Conservation (phyloP, 2,797 vertebrate genomes). For the Simalia tracyae region DNA sequence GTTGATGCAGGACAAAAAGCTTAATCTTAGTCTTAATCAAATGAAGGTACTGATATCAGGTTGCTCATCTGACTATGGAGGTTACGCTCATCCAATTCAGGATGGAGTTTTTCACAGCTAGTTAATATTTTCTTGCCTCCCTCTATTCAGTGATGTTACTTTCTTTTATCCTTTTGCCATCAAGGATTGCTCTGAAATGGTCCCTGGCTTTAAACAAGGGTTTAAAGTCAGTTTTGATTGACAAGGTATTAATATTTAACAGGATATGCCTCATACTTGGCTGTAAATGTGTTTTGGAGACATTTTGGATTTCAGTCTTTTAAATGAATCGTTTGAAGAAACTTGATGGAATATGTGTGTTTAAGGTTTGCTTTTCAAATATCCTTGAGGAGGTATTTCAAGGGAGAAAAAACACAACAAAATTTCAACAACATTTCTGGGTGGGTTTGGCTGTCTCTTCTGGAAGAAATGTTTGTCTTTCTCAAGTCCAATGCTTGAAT, state of each 20-base stretch:
- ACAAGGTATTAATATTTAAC: conserved; percentile 15
- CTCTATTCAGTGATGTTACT: conserved; percentile 32
- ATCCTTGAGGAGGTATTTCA: background rate
- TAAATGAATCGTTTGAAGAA: background rate
- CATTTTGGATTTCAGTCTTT: background rate
- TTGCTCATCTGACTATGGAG: background rate
- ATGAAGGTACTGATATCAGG: background rate
- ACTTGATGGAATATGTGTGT: background rate
- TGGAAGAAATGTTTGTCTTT: background rate
- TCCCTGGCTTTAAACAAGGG: conserved; percentile 26
- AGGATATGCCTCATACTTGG: conserved; percentile 3
- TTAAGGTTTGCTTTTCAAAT: background rate
- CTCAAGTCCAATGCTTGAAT: background rate
- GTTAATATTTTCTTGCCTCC: conserved; percentile 24
- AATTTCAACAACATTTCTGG: background rate
- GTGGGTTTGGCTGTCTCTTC: background rate
- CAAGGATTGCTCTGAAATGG: background rate
- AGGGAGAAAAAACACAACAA: background rate
- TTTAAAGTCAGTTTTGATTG: conserved; percentile 24
- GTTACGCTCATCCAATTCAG: background rate
- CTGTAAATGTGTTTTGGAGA: background rate
- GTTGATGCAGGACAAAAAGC: background rate
- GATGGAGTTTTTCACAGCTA: background rate
- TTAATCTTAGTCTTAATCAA: background rate
- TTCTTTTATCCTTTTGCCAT: conserved; percentile 22